Evolutionary conservation across 2,113 vertebrate species (phyloP).

Genomic region (Rostratula benghalensis): DNA sequence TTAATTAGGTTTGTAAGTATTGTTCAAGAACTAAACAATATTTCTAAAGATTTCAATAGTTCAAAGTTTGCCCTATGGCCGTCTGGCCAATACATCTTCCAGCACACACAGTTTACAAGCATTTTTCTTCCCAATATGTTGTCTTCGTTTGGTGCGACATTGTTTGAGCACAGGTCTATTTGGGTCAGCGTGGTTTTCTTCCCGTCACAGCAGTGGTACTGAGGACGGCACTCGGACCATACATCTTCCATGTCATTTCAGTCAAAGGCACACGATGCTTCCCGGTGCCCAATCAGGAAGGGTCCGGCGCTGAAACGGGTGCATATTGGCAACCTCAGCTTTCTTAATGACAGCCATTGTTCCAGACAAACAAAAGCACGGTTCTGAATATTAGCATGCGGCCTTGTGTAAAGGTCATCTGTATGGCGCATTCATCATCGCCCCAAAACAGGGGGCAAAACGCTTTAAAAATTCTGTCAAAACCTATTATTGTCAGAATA

Average conservation of each 20-base stretch:
- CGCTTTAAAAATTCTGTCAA: constrained; percentile 73
- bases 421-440: constrained; percentile 83
- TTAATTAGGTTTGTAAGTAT: constrained; percentile 87
- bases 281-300: constrained; percentile 82
- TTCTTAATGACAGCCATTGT: constrained; percentile 83
- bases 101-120: constrained; percentile 77
- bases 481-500: constrained; percentile 69
- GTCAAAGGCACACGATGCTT: constrained; percentile 84
- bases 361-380: constrained; percentile 78
- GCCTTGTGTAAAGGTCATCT: constrained; percentile 77
- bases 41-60: constrained; percentile 87
- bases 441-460: constrained; percentile 65
- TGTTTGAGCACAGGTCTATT: constrained; percentile 80
- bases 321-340: constrained; percentile 82
- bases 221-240: constrained; percentile 79
- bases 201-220: constrained; percentile 81
- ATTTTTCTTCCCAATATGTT: constrained; percentile 87
- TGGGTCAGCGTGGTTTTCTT: constrained; percentile 84
- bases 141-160: constrained; percentile 85
- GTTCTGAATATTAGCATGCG: constrained; percentile 79
- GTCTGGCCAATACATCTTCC: constrained; percentile 83
- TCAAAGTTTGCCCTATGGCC: constrained; percentile 86
- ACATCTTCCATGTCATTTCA: constrained; percentile 86
- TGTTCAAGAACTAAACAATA: constrained; percentile 83
- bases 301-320: constrained; percentile 65